Conservation (phyloP, 2,888 invertebrate genomes). For the Drosophila tanythrix region DNA sequence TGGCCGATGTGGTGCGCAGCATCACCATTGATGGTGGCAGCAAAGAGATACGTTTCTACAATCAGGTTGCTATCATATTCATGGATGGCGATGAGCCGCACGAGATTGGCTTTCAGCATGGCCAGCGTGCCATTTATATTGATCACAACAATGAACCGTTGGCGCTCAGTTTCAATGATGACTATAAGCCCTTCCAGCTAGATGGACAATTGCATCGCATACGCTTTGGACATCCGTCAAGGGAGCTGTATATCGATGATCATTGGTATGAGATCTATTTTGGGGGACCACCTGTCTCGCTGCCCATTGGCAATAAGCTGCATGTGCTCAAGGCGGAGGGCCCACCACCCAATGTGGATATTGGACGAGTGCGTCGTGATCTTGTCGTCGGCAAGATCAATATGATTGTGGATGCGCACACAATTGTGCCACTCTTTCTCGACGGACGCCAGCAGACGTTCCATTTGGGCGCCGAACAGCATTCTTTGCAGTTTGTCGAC, state of each 20-base stretch:
- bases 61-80: constrained; percentile 93
- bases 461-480: constrained; percentile 89
- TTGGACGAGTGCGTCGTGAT: constrained; percentile 93
- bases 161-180: constrained; percentile 88
- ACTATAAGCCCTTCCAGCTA: constrained; percentile 90
- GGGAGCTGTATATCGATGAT: constrained; percentile 95
- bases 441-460: constrained; percentile 94
- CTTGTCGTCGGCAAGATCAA: constrained; percentile 94
- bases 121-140: constrained; percentile 90
- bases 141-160: constrained; percentile 91
- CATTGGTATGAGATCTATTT: constrained; percentile 96
- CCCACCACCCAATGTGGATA: constrained; percentile 96
- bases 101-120: constrained; percentile 94
- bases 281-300: constrained; percentile 93
- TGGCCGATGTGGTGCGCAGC: constrained; percentile 90
- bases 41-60: constrained; percentile 93
- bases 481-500: constrained; percentile 92
- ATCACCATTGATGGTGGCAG: constrained; percentile 93
- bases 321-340: constrained; percentile 93
- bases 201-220: constrained; percentile 91
- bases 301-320: constrained; percentile 92
- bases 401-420: constrained; percentile 92
- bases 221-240: constrained; percentile 95
- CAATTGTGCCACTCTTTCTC: constrained; percentile 92
- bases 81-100: constrained; percentile 94